A percentile compares a stretch with the other conserved stretches of the same genome.
Conservation (phyloP, 1,140 invertebrate species). For the Archivesica marissinica region DNA sequence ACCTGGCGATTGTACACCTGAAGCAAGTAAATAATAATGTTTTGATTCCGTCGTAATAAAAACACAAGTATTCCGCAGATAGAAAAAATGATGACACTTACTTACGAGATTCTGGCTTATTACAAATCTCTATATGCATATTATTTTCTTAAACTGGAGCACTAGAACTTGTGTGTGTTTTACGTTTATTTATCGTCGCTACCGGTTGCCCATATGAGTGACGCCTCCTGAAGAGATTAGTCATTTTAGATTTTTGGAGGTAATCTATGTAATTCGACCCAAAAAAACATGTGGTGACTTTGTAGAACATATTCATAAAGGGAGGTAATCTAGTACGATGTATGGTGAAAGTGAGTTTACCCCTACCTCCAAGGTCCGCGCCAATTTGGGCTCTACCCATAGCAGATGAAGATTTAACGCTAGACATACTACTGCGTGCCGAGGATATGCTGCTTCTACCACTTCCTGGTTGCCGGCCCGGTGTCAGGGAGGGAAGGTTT, state of each 20-base stretch:
- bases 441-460: slow-evolving; percentile 77
- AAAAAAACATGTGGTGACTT: background rate
- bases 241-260: too few relatives aligned
- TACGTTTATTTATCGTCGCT: too few relatives aligned
- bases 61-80: too few relatives aligned
- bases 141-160: background rate
- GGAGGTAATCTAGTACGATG: too few relatives aligned
- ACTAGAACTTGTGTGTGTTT: background rate
- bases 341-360: background rate
- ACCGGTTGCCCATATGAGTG: too few relatives aligned
- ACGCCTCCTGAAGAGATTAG: too few relatives aligned
- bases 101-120: background rate
- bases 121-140: background rate
- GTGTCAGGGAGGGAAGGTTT: slow-evolving; percentile 73
- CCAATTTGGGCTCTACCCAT: slow-evolving; percentile 74
- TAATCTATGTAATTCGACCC: background rate
- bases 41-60: too few relatives aligned
- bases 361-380: slow-evolving; percentile 69
- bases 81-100: background rate
- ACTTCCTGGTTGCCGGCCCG: slow-evolving; percentile 72
- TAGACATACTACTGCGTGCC: slow-evolving; percentile 69
- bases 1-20: slow-evolving; percentile 69
- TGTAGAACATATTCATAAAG: background rate
- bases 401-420: slow-evolving; percentile 65
- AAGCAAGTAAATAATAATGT: too few relatives aligned